Evolutionary conservation across 2,113 vertebrate genomes (phyloP).

Genomic region (Ursus arctos): DNA sequence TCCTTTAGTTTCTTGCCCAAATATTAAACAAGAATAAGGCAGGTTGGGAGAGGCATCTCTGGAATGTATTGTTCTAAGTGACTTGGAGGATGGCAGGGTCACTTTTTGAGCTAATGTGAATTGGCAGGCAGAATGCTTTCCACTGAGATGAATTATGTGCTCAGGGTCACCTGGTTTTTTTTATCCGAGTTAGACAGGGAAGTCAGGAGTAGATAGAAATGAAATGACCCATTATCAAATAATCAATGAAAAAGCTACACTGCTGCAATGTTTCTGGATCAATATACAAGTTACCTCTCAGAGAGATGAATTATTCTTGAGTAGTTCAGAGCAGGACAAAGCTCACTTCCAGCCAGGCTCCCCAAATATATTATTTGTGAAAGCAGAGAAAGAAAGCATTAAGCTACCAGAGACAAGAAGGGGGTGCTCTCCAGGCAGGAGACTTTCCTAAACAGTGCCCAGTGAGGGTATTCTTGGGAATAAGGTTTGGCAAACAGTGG

Average conservation of each 20-base stretch:
- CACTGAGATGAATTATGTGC: slow-evolving; percentile 61
- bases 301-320: slow-evolving; percentile 68
- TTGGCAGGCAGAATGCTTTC: slow-evolving; percentile 66
- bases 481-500: background rate
- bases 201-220: slow-evolving; percentile 77
- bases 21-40: slow-evolving; percentile 53
- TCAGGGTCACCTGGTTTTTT: slow-evolving; percentile 47
- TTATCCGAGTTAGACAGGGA: slow-evolving; percentile 68
- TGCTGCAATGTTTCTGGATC: slow-evolving; percentile 73
- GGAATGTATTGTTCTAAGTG: slow-evolving; percentile 37
- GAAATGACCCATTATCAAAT: slow-evolving; percentile 80
- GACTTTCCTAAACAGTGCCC: background rate
- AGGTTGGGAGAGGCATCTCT: background rate
- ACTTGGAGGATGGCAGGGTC: background rate
- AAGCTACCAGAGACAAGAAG: background rate
- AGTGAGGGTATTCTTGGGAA: background rate
- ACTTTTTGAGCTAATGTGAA: slow-evolving; percentile 69
- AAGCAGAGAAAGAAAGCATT: slow-evolving; percentile 27
- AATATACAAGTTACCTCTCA: slow-evolving; percentile 81
- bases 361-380: background rate
- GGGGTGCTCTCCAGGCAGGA: background rate
- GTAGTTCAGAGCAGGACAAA: slow-evolving; percentile 67
- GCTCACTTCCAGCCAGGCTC: background rate
- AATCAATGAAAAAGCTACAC: slow-evolving; percentile 77
- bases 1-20: slow-evolving; percentile 43